phyloP scores from a whole-genome alignment of 2,888 invertebrate species.

The Tupiocoris notatus region DNA sequence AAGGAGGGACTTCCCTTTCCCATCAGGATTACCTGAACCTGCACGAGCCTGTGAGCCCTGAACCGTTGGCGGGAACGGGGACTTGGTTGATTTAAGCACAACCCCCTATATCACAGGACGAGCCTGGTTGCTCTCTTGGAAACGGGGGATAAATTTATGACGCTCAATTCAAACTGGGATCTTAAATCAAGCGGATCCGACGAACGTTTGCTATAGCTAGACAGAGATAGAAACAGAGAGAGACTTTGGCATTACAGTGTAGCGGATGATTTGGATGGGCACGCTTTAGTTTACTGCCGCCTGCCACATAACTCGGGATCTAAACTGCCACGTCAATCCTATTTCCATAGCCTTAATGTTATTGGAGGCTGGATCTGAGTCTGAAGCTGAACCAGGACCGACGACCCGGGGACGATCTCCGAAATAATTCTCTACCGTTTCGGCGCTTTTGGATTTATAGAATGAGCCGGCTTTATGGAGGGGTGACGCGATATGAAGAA shows the following conservation, averaged over 20 bases:
- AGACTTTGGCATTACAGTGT: conserved; percentile 43
- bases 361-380: conserved; percentile 13
- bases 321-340: conserved; percentile 43
- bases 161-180: conserved; percentile 41
- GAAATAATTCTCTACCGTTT: conserved; percentile 33
- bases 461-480: neutral
- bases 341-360: conserved; percentile 44
- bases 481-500: conserved; percentile 27
- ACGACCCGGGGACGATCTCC: neutral
- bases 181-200: conserved; percentile 30
- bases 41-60: conserved; percentile 15
- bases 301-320: conserved; percentile 43
- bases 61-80: too few species aligned
- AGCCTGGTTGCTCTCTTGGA: conserved; percentile 12
- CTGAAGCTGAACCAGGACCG: neutral
- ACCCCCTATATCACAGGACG: conserved; percentile 28
- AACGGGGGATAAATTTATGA: conserved; percentile 34
- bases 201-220: neutral
- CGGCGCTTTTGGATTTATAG: conserved; percentile 30
- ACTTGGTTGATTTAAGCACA: conserved; percentile 36
- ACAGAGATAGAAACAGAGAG: neutral
- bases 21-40: conserved; percentile 39
- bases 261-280: conserved; percentile 44
- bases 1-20: neutral
- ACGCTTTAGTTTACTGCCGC: conserved; percentile 37